Conservation (phyloP, 2,113 vertebrate genomes). For the Nerophis ophidion region DNA sequence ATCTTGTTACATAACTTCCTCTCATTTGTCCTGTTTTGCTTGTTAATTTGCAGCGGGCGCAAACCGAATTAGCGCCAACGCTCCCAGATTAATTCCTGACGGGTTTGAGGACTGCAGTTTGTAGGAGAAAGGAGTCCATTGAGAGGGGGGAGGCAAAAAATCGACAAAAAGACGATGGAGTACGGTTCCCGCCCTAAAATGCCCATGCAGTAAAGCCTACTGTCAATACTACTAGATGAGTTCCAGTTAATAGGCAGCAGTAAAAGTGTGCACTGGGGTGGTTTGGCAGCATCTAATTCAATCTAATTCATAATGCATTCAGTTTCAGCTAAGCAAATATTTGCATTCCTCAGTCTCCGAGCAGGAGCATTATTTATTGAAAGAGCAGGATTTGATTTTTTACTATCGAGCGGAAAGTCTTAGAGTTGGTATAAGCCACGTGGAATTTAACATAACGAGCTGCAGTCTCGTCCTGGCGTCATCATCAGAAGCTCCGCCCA, state of each 20-base stretch:
- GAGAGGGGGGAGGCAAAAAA: conserved; percentile 17
- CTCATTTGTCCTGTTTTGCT: conserved; percentile 29
- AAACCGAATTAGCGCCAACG: neutral
- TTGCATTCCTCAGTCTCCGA: neutral
- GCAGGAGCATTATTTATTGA: neutral
- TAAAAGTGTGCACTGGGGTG: conserved; percentile 1
- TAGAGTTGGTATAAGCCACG: too few species aligned
- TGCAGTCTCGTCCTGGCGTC: too few species aligned
- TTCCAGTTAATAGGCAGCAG: neutral
- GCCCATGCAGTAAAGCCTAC: neutral
- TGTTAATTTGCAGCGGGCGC: conserved; percentile 16
- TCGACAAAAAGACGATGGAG: conserved; percentile 12
- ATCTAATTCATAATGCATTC: conserved; percentile 11
- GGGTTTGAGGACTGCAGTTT: conserved; percentile 26
- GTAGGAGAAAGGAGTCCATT: conserved; percentile 25
- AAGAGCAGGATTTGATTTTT: neutral
- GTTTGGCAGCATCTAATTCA: too few species aligned
- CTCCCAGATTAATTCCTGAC: conserved; percentile 20
- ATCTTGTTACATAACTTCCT: conserved; percentile 29
- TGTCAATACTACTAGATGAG: conserved; percentile 2
- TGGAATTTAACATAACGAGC: too few species aligned
- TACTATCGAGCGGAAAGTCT: too few species aligned
- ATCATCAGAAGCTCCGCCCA: too few species aligned
- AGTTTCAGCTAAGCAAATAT: conserved; percentile 37
- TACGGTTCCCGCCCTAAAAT: conserved; percentile 13